Base-by-base conservation (phyloP, 2,797 vertebrate genomes). In the Channallabes apus region DNA sequence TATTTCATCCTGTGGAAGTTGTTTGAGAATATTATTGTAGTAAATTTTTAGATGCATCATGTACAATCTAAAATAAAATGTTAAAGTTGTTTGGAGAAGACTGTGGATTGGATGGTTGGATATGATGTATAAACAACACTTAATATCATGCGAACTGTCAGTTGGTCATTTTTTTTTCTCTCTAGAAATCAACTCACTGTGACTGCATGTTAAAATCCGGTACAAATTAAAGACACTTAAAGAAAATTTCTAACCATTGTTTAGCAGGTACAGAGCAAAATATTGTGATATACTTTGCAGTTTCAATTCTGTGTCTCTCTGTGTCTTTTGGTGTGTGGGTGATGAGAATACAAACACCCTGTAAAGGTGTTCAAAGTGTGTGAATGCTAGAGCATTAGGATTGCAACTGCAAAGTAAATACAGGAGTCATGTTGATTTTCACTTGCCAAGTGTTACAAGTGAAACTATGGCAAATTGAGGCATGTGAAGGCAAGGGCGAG, bases 401-500 rank as follows among this genome's bases (percentile, higher is more conserved):
- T 22, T 61, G 56, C 59, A 59, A 58, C 15, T 38, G 29, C 29
- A 79, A 38, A 62, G 12, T 15, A 15, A 61, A 79, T 38, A n/a
- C 9, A 62, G 56, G 56, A 61, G 12, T 61, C 32, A 41, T 0
- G 4, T 22, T 24, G 32, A 79, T 12, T 12, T 22, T 22, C 32
- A 61, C 58, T 62, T 14, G 17, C 59, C 41, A 64, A n/a, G 24
- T 35, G 14, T 80, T 64, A 80, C 12, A 32, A 79, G 35, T 64
- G 35, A 80, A 62, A 79, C 58, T 35, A n/a, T 41, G 56, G 22
- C 20, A 62, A 35, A 41, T 79, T 6, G 11, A 80, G 35, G 78
- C 35, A 65, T 65, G 79, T 80, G 41, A 67, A 67, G n/a, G 62
- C 79, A 67, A 18, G 41, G 38, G 65, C 62, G 67, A 59, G 82